phyloP scores from a whole-genome alignment of 2,797 vertebrate species.

The Lateolabrax maculatus region DNA sequence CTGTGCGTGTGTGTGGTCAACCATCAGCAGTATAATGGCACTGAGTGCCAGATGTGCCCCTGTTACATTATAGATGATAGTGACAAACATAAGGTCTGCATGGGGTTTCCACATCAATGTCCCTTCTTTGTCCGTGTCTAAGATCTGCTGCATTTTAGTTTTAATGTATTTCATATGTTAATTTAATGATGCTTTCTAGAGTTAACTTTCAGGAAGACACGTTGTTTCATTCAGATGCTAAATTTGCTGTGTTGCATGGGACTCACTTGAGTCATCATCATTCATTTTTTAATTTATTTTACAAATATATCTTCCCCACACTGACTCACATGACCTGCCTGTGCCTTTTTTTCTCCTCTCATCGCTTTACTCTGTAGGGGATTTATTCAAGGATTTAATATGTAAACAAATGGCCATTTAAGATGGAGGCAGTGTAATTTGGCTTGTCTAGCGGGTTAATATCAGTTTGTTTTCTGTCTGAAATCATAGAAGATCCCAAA shows the following conservation, averaged over 20 bases:
- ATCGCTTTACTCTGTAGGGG: background rate
- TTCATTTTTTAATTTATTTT: background rate
- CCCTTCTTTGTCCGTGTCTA: conserved; percentile 23
- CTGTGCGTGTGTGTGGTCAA: conserved; percentile 52
- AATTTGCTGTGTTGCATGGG: background rate
- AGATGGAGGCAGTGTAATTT: conserved; percentile 3
- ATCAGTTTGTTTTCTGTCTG: background rate
- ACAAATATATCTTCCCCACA: background rate
- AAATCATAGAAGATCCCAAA: background rate
- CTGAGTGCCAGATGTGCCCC: conserved; percentile 75
- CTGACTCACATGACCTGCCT: background rate
- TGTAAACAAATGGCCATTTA: background rate
- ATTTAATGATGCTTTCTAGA: conserved; percentile 17
- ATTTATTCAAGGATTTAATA: background rate
- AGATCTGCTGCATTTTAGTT: conserved; percentile 1
- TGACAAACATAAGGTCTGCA: conserved; percentile 56
- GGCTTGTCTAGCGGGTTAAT: background rate
- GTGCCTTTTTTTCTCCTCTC: background rate
- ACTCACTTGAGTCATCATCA: background rate
- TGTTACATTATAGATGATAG: conserved; percentile 79
- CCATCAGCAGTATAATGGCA: conserved; percentile 42
- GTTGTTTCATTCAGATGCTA: background rate
- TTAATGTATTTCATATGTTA: background rate
- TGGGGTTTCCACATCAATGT: conserved; percentile 35
- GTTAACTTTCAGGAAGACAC: background rate